Percentiles rank a stretch among this genome's conserved stretches.
phyloP scores from a whole-genome alignment of 2,113 vertebrate genomes.

The Malaclemys terrapin region DNA sequence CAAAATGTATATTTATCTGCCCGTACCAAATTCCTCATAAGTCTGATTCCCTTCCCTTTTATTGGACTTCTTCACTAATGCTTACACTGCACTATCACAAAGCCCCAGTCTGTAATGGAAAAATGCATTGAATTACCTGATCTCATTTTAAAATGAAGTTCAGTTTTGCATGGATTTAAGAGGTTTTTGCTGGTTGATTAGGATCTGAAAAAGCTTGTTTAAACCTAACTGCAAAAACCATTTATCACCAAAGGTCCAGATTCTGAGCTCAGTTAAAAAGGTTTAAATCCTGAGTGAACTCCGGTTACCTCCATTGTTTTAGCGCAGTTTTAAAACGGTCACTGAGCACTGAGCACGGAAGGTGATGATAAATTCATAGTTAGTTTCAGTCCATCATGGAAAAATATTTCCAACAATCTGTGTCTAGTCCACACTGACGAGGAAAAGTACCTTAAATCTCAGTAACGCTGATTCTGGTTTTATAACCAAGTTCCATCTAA shows the following conservation, averaged over 20 bases:
- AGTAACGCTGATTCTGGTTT: neutral
- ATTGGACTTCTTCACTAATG: neutral
- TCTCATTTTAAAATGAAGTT: neutral
- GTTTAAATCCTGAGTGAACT: neutral
- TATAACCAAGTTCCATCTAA: neutral
- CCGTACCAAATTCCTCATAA: slow-evolving; percentile 1
- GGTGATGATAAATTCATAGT: neutral
- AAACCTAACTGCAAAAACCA: neutral
- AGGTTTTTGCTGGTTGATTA: neutral
- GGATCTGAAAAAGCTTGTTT: neutral
- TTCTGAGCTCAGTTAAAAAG: neutral
- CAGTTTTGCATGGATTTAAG: neutral
- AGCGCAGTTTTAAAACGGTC: neutral
- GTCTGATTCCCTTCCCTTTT: neutral
- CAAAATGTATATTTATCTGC: neutral
- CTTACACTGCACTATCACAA: neutral
- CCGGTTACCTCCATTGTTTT: neutral
- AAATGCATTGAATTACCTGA: neutral
- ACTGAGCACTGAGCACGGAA: neutral
- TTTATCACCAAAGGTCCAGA: neutral
- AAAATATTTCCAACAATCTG: neutral
- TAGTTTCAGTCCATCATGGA: neutral
- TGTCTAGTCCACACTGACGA: rapidly evolving
- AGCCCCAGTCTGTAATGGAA: neutral
- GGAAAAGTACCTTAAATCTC: neutral